Evolutionary conservation across 1,140 invertebrate genomes (phyloP), one percentile per base, ranked within the genome.

Genomic region (Cotesia chilonis): DNA sequence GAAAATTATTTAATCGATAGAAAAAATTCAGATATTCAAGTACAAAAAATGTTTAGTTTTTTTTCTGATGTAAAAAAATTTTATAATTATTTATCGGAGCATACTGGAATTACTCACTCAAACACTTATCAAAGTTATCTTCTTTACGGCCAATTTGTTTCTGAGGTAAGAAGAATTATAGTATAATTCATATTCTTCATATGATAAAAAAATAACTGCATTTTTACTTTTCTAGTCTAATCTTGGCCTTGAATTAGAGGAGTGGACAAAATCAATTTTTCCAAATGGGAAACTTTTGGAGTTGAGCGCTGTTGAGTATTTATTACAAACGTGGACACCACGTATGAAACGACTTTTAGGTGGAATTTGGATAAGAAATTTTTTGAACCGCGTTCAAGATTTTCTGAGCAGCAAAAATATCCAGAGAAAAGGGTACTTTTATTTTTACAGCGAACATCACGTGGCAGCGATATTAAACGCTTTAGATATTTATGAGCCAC

Each of bases 391-490:
- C 20, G 68, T 73, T 20, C 5, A 14, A 36, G 77, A 81, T 6
- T 85, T 85, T 52, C 81, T 87, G 17, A 81, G 82, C 9, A 81
- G 82, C 4, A 77, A 78, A 4, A 73, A 74, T 35, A 17, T 20
- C 67, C 70, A 72, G 12, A 82, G 87, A 17, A 91, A 91, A 75
- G 80, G 92, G 60, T 88, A 87, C 65, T 75, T 92, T 35, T 91
- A 90, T 81, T 90, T 90, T 5, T 90, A 88, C 4, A 92, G 94
- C 79, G 93, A 94, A 79, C 90, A 90, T 55, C 93, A 91, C 52
- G 86, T 95, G 2, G 89, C 90, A 3, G 90, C 90, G n/a, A 74
- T 94, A 7, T 85, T 94, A 74, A 85, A 88, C 54, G 89, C 90
- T 0, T 80, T 93, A 17, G 88, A 88, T 6, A 86, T 92, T 2